These are phyloP conservation scores for Scolopax bukidnonensis DNA, from an alignment of 2,797 vertebrate genomes.

Conservation along the genomic window DNA sequence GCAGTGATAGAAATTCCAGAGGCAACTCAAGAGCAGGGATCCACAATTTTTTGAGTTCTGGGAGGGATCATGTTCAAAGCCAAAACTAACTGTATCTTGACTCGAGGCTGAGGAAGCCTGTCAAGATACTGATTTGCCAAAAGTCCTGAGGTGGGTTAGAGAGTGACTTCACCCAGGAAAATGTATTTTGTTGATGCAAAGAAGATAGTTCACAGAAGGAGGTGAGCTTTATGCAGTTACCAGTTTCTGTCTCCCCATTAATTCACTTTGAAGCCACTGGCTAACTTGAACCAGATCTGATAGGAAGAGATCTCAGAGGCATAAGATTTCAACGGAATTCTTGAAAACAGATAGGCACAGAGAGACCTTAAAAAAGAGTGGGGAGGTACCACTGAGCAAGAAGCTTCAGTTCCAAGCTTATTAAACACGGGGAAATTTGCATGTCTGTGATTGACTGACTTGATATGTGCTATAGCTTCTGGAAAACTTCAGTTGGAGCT, in stretches of 20 bases:
- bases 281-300: not conserved
- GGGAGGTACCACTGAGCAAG: not conserved
- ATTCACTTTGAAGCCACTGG: not conserved
- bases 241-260: not conserved
- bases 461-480: not conserved
- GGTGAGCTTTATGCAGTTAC: not conserved
- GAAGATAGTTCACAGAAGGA: not conserved
- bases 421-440: not conserved
- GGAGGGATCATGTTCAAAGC: not conserved
- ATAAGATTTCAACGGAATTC: not conserved
- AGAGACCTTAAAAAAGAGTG: not conserved
- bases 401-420: not conserved
- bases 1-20: not conserved
- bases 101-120: not conserved
- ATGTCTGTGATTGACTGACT: not conserved
- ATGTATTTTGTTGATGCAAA: not conserved
- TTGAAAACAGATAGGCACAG: not conserved
- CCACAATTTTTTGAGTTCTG: not conserved
- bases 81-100: not conserved
- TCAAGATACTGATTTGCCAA: not conserved
- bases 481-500: not conserved
- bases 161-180: not conserved
- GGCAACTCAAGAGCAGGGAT: not conserved
- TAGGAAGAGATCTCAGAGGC: not conserved
- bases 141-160: not conserved